phyloP scores from a whole-genome alignment of 2,888 invertebrate species.

The Alviniconcha strummeri region DNA sequence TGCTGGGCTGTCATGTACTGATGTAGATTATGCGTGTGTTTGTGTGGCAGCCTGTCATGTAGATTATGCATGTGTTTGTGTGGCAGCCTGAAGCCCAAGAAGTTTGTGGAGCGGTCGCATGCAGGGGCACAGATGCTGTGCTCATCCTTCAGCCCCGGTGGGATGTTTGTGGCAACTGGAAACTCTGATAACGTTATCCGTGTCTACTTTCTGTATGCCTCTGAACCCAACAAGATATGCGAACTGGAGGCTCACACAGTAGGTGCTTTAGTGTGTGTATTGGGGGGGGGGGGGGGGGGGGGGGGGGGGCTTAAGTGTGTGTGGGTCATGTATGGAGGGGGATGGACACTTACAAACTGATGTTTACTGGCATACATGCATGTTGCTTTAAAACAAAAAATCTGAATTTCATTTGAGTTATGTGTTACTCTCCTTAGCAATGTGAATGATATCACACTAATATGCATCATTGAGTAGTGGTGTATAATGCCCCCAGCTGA shows the following conservation, averaged over 20 bases:
- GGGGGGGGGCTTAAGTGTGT: too few species aligned
- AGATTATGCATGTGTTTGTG: too few species aligned
- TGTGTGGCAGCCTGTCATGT: slow-evolving; percentile 59
- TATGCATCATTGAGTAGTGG: too few species aligned
- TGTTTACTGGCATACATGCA: too few species aligned
- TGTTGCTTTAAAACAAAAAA: too few species aligned
- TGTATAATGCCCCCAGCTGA: too few species aligned
- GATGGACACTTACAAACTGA: neutral
- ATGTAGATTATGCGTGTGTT: too few species aligned
- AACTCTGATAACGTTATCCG: slow-evolving; percentile 94
- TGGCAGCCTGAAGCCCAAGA: slow-evolving; percentile 86
- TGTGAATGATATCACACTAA: too few species aligned
- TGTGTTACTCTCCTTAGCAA: too few species aligned
- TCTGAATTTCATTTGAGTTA: too few species aligned
- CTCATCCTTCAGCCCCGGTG: slow-evolving; percentile 89
- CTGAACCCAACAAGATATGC: slow-evolving; percentile 85
- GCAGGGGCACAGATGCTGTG: slow-evolving; percentile 98
- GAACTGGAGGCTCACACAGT: slow-evolving; percentile 86
- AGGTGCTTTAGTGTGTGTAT: slow-evolving; percentile 42
- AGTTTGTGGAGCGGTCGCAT: slow-evolving; percentile 93
- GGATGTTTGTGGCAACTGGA: slow-evolving; percentile 93
- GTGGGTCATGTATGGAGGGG: neutral
- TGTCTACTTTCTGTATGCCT: slow-evolving; percentile 88
- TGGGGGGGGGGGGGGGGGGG: too few species aligned
- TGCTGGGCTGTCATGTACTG: too few species aligned